Evolutionary conservation across 2,113 vertebrate genomes (phyloP), one percentile per base, ranked within the genome.

Genomic region (Bathybates hornii): DNA sequence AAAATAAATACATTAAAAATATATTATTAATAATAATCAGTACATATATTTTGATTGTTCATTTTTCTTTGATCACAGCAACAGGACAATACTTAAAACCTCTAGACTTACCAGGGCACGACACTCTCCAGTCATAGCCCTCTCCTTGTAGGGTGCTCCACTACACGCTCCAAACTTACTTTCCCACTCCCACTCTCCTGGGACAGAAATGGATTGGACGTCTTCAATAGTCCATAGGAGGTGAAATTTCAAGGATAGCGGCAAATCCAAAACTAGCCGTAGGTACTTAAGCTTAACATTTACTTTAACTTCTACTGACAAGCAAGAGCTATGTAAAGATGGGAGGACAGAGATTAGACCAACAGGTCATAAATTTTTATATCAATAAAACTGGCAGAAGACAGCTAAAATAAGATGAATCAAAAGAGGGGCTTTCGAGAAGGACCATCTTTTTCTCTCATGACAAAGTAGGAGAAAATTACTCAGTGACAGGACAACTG

Each of bases 71-170:
- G 73, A 85, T 92, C 45, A 92, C 92, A 94, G 87, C 89, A 92
- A 94, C 83, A 94, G 88, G 85, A 96, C 90, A 93, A 91, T 84
- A 93, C 89, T 89, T 59, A 95, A 95, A 93, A 90, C 94, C 91
- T 93, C 89, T 89, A 86, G 88, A 95, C 94, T 96, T 96, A 96
- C 95, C 93, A 95, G 96, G 94, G 93, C 93, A 95, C 87, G 93
- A 87, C 91, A 95, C 82, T 90, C 90, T 95, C 94, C 93, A 89
- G 53, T 93, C 91, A 96, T 89, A 92, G 91, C 93, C 89, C 90
- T 94, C 94, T 92, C 82, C 86, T 90, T 92, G 92, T 87, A 89
- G 89, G 85, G 27, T 84, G 82, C 89, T 91, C 91, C 83, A 82
- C 90, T 95, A 95, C 92, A 93, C 52, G 89, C 93, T 94, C 94